Evolutionary conservation across 1,140 invertebrate species (phyloP).

Genomic region (Cydia strobilella): DNA sequence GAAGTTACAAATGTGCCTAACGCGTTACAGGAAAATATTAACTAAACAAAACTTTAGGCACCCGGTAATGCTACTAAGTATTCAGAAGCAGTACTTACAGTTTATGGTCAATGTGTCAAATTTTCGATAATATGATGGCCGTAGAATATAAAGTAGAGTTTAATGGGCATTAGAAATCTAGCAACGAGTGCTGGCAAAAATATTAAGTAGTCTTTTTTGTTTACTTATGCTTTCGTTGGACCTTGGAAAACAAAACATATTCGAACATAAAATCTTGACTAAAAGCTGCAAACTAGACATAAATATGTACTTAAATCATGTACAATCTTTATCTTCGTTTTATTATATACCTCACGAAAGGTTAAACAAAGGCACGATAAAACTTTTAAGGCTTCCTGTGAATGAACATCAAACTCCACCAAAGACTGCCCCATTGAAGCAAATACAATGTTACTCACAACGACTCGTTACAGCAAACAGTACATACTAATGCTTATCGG

Average conservation of each 20-base stretch:
- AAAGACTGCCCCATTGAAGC: constrained; percentile 7
- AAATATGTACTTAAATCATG: not conserved
- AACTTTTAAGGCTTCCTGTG: not conserved
- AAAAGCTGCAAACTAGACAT: not conserved
- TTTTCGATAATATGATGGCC: constrained; percentile 18
- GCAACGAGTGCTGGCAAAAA: not conserved
- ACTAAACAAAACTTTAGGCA: not conserved
- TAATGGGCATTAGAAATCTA: constrained; percentile 7
- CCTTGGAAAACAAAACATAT: not conserved
- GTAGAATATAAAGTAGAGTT: constrained; percentile 12
- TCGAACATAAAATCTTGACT: not conserved
- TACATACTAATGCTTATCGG: constrained; percentile 14
- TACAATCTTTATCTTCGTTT: not conserved
- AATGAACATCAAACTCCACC: not conserved
- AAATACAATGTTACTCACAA: constrained; percentile 17
- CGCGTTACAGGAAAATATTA: no score
- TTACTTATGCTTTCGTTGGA: not conserved
- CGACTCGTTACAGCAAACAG: not conserved
- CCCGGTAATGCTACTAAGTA: not conserved
- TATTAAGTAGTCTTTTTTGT: not conserved
- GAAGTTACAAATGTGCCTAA: no score
- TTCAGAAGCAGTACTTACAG: not conserved
- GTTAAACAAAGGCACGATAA: not conserved
- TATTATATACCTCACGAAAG: not conserved
- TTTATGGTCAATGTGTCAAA: constrained; percentile 31